phyloP scores from a whole-genome alignment of 1,140 invertebrate species.

The Eufriesea mexicana region DNA sequence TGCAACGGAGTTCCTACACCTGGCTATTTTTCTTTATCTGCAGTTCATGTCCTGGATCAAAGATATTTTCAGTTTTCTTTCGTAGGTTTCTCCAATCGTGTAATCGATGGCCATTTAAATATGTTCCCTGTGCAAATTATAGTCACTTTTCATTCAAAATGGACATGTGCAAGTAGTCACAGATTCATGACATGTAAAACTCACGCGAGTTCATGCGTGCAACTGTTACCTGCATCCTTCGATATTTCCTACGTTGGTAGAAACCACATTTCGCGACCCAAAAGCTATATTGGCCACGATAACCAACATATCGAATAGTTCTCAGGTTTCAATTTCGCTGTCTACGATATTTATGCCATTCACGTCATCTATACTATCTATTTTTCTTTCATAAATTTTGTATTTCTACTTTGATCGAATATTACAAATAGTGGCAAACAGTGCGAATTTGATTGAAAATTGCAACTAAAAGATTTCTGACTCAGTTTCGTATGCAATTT shows the following conservation, averaged over 20 bases:
- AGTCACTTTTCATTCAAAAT: background rate
- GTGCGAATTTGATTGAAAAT: too few relatives aligned
- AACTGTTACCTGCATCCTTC: background rate
- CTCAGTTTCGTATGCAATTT: too few relatives aligned
- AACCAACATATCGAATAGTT: background rate
- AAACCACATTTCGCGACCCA: constrained; percentile 4
- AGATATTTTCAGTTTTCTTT: background rate
- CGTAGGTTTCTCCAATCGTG: background rate
- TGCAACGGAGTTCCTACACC: background rate
- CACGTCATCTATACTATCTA: background rate
- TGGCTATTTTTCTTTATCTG: background rate
- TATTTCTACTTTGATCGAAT: too few relatives aligned
- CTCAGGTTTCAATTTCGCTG: background rate
- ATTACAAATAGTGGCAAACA: too few relatives aligned
- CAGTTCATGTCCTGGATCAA: background rate
- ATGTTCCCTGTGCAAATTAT: background rate
- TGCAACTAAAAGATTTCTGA: too few relatives aligned
- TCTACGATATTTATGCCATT: background rate
- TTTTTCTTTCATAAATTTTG: background rate
- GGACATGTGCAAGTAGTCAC: background rate
- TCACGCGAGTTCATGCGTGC: background rate
- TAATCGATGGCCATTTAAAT: background rate
- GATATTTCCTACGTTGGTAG: constrained; percentile 14
- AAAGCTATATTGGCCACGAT: background rate
- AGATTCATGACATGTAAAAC: constrained; percentile 18